Base-by-base conservation (phyloP, 2,113 vertebrate genomes). In the Phylloscopus whistleri region DNA sequence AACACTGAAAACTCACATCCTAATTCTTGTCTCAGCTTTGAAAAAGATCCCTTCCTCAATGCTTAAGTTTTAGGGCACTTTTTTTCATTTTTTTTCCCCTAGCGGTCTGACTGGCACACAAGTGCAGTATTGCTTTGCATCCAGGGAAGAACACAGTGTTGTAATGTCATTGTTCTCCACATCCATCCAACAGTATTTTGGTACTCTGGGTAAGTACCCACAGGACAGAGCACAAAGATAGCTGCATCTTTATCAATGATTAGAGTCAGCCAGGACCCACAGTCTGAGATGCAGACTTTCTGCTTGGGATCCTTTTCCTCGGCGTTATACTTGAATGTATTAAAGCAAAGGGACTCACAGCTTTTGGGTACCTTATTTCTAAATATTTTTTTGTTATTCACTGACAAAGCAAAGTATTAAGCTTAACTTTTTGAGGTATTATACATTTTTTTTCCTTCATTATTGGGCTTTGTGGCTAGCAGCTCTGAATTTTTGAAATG, bases 61-160 rank as follows among this genome's bases (percentile, higher is more conserved):
- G 13, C 20, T 14, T 19, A 37, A n/a, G 13, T 72, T 88, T 78
- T 48, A 84, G 16, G 3, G 9, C 9, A 69, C 5, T 37, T 11
- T 44, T 35, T 41, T 11, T 14, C 6, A 4, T 13, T 6, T 1
- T 51, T 51, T 3, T 24, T 12, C 7, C 18, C 10, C 6, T 1
- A 24, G 27, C 4, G 41, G 11, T 70, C 30, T 75, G n/a, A 24
- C 23, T 39, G 39, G 20, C 37, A 76, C 21, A 35, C 7, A 60
- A 35, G 27, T 2, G 4, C 24, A 64, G 16, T 13, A 37, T 16
- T 64, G 62, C 33, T 93, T 82, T 88, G 27, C 21, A 56, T 33
- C 31, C 23, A 41, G 72, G 51, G 46, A 74, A 73, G 28, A 46
- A 26, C 51, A 46, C 11, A 23, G 23, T 0, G 0, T 48, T 59